phyloP scores from a whole-genome alignment of 2,888 invertebrate species.

The Harpagoxenus sublaevis region DNA sequence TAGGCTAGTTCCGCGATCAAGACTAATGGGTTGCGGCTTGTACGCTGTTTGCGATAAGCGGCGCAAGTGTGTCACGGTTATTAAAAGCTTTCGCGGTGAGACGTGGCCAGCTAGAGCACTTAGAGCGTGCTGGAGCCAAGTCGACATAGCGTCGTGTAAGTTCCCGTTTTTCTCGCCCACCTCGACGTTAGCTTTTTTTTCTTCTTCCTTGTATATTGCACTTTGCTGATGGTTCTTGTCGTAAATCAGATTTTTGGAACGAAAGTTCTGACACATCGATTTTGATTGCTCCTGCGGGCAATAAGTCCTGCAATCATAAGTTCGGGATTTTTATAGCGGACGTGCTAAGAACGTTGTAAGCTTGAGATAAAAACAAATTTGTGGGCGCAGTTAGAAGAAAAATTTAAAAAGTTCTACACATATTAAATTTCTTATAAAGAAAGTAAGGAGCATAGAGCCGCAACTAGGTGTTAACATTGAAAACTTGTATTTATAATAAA shows the following conservation, averaged over 20 bases:
- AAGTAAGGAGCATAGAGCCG: too few relatives aligned
- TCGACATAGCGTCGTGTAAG: slow-evolving; percentile 1
- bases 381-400: neutral
- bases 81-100: slow-evolving; percentile 50
- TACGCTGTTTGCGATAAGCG: slow-evolving; percentile 49
- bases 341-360: neutral
- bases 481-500: too few relatives aligned
- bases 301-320: neutral
- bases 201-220: neutral
- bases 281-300: neutral
- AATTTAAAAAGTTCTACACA: slow-evolving; percentile 20
- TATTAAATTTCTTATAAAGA: neutral
- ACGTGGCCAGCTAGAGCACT: slow-evolving; percentile 1
- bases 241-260: slow-evolving; percentile 7
- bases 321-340: neutral
- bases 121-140: slow-evolving; percentile 9
- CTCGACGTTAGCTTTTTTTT: neutral
- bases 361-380: neutral
- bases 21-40: slow-evolving; percentile 48
- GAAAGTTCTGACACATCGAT: neutral
- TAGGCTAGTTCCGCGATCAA: slow-evolving; percentile 41
- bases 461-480: too few relatives aligned
- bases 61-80: slow-evolving; percentile 50
- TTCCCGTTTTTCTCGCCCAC: slow-evolving; percentile 12
- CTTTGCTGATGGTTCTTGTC: neutral